These are phyloP conservation scores for Buathra laborator DNA, from an alignment of 2,888 invertebrate genomes.

Conservation along the genomic window DNA sequence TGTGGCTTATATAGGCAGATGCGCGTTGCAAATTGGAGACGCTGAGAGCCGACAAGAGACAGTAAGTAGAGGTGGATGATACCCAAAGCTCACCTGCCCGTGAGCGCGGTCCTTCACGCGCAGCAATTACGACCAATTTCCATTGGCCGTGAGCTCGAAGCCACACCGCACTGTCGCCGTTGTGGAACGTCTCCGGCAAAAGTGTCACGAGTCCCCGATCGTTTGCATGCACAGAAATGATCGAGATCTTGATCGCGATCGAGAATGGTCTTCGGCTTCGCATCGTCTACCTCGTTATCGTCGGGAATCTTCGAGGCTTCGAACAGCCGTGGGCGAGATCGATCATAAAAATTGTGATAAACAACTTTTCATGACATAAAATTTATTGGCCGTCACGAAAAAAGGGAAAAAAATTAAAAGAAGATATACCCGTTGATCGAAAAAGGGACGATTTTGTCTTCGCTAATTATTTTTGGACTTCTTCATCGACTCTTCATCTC, in stretches of 20 bases:
- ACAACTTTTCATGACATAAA: constrained; percentile 7
- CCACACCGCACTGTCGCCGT: neutral
- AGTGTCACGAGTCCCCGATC: constrained; percentile 53
- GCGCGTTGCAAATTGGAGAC: constrained; percentile 81
- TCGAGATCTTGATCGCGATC: constrained; percentile 60
- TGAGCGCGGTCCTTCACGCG: constrained; percentile 67
- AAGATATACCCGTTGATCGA: neutral
- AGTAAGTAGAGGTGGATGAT: constrained; percentile 48
- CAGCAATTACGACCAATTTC: constrained; percentile 81
- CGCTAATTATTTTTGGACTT: neutral
- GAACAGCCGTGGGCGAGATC: constrained; percentile 40
- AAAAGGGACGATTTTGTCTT: neutral
- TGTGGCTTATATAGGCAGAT: constrained; percentile 82
- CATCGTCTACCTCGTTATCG: constrained; percentile 48
- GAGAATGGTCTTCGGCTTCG: constrained; percentile 33
- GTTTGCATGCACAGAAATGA: constrained; percentile 51
- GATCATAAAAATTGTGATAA: constrained; percentile 30
- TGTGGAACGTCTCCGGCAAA: constrained; percentile 31
- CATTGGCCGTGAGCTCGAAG: constrained; percentile 70
- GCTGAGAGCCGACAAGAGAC: constrained; percentile 54
- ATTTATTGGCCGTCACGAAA: constrained; percentile 5
- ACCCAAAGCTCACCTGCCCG: constrained; percentile 76
- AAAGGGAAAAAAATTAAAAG: neutral
- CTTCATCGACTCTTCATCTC: neutral
- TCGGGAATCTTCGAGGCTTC: constrained; percentile 19